These are phyloP conservation scores for Phataginus tricuspis DNA, from an alignment of 2,797 vertebrate species.

Conservation along the genomic window DNA sequence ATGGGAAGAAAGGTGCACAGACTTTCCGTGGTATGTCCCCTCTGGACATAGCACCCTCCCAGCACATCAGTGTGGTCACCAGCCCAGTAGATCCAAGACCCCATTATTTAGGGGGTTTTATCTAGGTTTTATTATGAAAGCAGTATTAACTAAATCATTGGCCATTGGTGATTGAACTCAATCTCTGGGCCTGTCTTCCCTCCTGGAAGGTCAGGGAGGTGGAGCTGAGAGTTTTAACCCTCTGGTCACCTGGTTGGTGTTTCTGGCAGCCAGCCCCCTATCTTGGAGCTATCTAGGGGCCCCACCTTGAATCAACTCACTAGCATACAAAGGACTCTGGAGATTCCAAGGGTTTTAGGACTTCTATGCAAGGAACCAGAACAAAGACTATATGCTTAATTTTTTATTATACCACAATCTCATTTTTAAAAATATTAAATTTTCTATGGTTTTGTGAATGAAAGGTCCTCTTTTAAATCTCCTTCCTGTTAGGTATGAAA, in stretches of 20 bases:
- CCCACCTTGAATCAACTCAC: neutral
- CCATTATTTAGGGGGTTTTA: neutral
- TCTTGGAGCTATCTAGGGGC: neutral
- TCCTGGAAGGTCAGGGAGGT: neutral
- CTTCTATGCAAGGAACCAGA: slow-evolving; percentile 31
- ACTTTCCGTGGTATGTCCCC: neutral
- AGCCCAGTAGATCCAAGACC: neutral
- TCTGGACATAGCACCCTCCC: neutral
- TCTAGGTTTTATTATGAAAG: neutral
- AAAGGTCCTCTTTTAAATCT: neutral
- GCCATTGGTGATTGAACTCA: neutral
- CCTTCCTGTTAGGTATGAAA: neutral
- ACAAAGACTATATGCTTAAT: neutral
- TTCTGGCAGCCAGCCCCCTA: neutral
- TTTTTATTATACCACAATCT: neutral
- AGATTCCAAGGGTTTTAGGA: neutral
- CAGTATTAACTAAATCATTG: neutral
- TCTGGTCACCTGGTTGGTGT: neutral
- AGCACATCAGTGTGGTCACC: neutral
- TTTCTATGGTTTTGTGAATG: neutral
- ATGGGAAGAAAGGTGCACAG: neutral
- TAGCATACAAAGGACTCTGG: neutral
- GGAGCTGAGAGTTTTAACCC: neutral
- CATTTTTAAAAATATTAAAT: neutral
- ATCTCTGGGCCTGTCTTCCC: neutral